Percentiles rank a stretch among this genome's conserved stretches.
These are phyloP conservation scores for Tragelaphus scriptus DNA, from an alignment of 2,113 vertebrate species.

Conservation along the genomic window DNA sequence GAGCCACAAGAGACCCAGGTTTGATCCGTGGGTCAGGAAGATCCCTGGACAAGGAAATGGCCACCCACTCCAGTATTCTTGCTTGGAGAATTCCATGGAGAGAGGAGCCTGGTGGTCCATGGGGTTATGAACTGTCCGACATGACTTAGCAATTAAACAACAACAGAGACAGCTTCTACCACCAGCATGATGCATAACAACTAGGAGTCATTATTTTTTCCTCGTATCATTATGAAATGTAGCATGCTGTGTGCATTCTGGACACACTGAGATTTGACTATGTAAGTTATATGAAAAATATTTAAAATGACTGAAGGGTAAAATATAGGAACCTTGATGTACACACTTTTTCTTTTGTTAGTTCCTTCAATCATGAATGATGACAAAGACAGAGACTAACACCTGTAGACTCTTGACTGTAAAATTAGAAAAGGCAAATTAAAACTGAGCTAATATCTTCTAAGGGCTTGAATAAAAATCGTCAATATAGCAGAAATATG, in stretches of 20 bases:
- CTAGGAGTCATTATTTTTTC: not conserved
- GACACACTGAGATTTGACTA: not conserved
- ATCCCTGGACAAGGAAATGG: not conserved
- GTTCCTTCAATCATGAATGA: not conserved
- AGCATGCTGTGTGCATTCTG: not conserved
- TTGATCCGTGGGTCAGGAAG: not conserved
- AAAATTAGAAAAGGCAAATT: slow-evolving; percentile 45
- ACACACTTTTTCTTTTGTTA: not conserved
- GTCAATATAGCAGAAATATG: not conserved
- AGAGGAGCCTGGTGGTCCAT: not conserved
- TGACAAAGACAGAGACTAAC: not conserved
- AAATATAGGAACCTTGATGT: not conserved
- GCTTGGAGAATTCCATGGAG: not conserved
- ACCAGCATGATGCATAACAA: not conserved
- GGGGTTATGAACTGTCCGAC: not conserved
- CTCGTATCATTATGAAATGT: not conserved
- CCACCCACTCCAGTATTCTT: not conserved
- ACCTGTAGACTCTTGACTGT: slow-evolving; percentile 23
- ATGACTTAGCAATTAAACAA: not conserved
- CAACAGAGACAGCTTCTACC: not conserved
- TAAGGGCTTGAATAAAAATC: not conserved
- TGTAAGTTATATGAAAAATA: not conserved
- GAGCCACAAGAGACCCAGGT: not conserved
- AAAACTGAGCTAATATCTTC: slow-evolving; percentile 23
- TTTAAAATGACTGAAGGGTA: not conserved